A percentile compares a stretch with the other conserved stretches of the same genome.
phyloP scores from a whole-genome alignment of 2,797 vertebrate genomes.

The Dallia pectoralis region DNA sequence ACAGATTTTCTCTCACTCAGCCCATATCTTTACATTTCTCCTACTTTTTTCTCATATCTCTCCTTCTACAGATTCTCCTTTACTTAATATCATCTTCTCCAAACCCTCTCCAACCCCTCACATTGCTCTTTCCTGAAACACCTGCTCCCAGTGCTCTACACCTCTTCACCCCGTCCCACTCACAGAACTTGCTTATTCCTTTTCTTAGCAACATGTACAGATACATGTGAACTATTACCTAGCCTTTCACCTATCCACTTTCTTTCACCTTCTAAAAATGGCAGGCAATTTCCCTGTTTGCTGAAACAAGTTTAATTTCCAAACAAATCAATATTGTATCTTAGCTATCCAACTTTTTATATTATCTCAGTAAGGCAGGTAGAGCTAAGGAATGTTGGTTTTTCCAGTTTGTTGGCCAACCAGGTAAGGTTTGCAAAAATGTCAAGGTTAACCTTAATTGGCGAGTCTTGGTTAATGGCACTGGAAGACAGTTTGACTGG shows the following conservation, averaged over 20 bases:
- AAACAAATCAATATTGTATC: conserved; percentile 49
- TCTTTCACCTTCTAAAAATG: conserved; percentile 40
- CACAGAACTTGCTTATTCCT: conserved; percentile 43
- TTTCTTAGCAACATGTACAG: conserved; percentile 37
- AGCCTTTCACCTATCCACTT: conserved; percentile 23
- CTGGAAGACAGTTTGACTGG: conserved; percentile 45
- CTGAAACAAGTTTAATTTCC: conserved; percentile 35
- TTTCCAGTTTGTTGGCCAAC: conserved; percentile 32
- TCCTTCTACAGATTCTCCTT: no score
- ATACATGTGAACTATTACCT: conserved; percentile 39
- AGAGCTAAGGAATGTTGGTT: conserved; percentile 45
- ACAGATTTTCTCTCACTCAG: background rate
- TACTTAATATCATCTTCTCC: background rate
- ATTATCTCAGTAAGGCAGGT: conserved; percentile 40
- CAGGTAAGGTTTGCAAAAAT: conserved; percentile 43
- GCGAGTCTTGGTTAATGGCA: conserved; percentile 51
- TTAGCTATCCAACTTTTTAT: conserved; percentile 37
- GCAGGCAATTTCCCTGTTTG: conserved; percentile 29
- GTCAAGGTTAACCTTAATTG: conserved; percentile 47
- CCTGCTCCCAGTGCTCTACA: conserved; percentile 32
- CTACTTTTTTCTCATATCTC: background rate
- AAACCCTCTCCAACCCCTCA: background rate
- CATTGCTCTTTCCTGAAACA: conserved; percentile 34
- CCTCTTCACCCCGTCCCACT: conserved; percentile 28
- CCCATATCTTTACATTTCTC: background rate